These are phyloP conservation scores for Macrotus californicus DNA, from an alignment of 2,113 vertebrate genomes.

Conservation along the genomic window DNA sequence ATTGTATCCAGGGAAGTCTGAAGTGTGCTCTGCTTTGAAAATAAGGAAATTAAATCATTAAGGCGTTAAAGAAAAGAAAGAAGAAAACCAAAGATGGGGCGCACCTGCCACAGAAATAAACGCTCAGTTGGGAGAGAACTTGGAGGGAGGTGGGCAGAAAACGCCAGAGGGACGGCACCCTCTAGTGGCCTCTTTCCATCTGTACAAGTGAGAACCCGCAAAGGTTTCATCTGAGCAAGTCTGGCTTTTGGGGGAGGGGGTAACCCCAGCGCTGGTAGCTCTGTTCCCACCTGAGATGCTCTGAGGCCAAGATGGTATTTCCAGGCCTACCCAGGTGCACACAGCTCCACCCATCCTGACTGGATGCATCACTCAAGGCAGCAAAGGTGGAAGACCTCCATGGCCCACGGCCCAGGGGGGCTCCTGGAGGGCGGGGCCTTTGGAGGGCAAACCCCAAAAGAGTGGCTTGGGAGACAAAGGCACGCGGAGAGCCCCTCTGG, in stretches of 20 bases:
- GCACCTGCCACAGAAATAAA: background rate
- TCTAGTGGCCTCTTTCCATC: background rate
- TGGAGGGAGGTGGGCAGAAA: accelerated
- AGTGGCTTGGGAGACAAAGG: background rate
- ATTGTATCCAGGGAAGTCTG: background rate
- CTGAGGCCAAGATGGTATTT: background rate
- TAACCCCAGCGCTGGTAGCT: background rate
- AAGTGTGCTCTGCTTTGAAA: constrained; percentile 32
- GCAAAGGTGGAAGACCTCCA: background rate
- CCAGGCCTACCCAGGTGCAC: background rate
- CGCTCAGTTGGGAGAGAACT: accelerated
- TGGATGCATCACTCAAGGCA: background rate
- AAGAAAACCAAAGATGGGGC: too few relatives aligned
- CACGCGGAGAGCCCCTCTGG: accelerated
- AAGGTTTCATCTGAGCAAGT: too few relatives aligned
- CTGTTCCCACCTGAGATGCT: background rate
- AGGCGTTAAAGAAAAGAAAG: background rate
- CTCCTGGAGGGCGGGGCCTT: accelerated
- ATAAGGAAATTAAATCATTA: constrained; percentile 53
- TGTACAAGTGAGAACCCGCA: accelerated
- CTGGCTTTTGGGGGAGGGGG: background rate
- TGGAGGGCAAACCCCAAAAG: background rate
- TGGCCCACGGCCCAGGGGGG: accelerated
- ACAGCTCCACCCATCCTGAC: background rate
- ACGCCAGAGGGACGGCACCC: background rate